phyloP scores from a whole-genome alignment of 2,113 vertebrate species.

The Cavia porcellus region DNA sequence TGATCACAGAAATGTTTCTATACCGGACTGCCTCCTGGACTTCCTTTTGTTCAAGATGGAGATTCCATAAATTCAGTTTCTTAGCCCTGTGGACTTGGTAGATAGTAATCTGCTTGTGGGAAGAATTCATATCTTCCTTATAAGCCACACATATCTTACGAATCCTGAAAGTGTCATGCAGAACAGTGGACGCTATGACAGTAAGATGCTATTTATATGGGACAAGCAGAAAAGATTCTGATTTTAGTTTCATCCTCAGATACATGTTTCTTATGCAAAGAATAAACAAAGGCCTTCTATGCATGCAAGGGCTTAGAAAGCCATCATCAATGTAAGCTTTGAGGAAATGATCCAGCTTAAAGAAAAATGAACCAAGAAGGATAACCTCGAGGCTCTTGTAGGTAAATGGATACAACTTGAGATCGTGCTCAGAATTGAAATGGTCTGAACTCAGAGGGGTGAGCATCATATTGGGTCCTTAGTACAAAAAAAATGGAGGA shows the following conservation, averaged over 20 bases:
- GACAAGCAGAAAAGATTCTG: neutral
- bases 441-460: too few relatives aligned
- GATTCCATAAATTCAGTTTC: neutral
- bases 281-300: neutral
- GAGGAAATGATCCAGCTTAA: neutral
- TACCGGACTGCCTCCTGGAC: neutral
- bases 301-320: neutral
- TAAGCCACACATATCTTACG: neutral
- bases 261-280: neutral
- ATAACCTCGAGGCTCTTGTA: too few relatives aligned
- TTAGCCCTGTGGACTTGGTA: neutral
- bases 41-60: neutral
- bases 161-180: neutral
- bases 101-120: neutral
- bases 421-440: too few relatives aligned
- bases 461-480: too few relatives aligned
- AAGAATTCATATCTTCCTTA: neutral
- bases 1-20: neutral
- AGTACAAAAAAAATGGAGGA: too few relatives aligned
- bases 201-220: neutral
- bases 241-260: neutral
- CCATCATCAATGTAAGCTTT: neutral
- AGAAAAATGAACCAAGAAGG: neutral
- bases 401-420: too few relatives aligned
- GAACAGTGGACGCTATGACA: neutral